Percentiles rank a stretch among this genome's conserved stretches.
Evolutionary conservation across 23 tunicate species (phyloP).

Genomic region (Halocynthia aurantium): DNA sequence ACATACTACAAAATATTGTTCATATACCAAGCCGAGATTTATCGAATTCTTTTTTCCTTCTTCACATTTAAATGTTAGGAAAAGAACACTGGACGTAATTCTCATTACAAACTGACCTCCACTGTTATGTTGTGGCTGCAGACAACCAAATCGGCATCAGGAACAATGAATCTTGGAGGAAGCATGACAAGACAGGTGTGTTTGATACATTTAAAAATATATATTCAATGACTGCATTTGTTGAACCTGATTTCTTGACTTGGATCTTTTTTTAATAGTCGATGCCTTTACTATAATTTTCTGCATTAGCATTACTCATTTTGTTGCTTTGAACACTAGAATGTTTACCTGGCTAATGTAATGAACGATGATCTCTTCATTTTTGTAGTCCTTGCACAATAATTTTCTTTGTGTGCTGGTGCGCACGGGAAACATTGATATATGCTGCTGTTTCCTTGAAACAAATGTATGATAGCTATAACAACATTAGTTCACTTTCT

Average conservation of each 20-base stretch:
- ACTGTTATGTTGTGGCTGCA: conserved; percentile 99
- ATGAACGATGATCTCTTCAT: too few species aligned
- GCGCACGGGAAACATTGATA: too few species aligned
- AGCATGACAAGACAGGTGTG: conserved; percentile 86
- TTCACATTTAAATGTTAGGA: conserved; percentile 39
- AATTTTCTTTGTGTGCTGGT: too few species aligned
- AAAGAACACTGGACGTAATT: conserved; percentile 76
- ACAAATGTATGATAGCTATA: too few species aligned
- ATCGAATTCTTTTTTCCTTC: neutral
- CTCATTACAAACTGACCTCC: conserved; percentile 89
- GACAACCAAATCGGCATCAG: conserved; percentile 83
- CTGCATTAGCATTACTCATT: too few species aligned
- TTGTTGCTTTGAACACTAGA: too few species aligned
- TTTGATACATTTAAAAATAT: neutral
- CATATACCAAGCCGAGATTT: neutral
- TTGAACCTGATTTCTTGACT: neutral
- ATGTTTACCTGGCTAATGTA: too few species aligned
- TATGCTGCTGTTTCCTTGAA: too few species aligned
- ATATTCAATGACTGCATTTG: neutral
- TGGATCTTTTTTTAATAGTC: too few species aligned
- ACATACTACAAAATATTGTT: neutral
- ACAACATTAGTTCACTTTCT: too few species aligned
- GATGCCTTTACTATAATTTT: too few species aligned
- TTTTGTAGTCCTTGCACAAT: too few species aligned
- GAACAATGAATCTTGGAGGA: conserved; percentile 96